Conservation (phyloP, 2,113 vertebrate species). For the Platycercus adscitus region DNA sequence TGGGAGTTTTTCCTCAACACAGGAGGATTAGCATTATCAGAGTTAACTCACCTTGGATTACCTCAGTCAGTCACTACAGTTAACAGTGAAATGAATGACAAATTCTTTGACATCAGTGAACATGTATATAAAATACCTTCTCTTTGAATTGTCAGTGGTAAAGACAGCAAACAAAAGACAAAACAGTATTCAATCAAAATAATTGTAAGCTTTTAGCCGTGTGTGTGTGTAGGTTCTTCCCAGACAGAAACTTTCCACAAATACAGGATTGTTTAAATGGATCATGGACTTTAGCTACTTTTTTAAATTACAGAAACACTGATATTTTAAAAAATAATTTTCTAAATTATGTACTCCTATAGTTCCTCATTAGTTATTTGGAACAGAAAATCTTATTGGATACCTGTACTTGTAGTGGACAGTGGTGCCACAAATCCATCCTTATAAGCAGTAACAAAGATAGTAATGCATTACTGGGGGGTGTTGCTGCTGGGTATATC, state of each 20-base stretch:
- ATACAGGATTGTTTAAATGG: background rate
- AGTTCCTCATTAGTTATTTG: background rate
- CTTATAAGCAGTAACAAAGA: background rate
- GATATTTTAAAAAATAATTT: background rate
- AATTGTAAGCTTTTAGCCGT: background rate
- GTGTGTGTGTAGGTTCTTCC: background rate
- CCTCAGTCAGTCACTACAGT: background rate
- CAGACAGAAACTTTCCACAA: background rate
- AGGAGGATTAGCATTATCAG: background rate
- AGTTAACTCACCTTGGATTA: background rate
- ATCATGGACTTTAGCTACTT: background rate
- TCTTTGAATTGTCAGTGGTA: background rate
- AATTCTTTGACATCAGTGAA: background rate
- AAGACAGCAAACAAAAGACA: background rate
- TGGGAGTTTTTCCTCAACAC: background rate
- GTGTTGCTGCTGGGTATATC: background rate
- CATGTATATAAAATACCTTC: background rate
- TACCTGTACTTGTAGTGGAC: background rate
- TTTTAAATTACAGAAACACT: background rate
- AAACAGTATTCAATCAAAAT: background rate
- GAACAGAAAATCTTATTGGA: background rate
- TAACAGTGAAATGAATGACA: background rate
- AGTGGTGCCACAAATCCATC: background rate
- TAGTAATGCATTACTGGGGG: no score
- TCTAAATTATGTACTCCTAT: background rate